Evolutionary conservation across 2,113 vertebrate genomes (phyloP).

Genomic region (Ceyx margarethae): DNA sequence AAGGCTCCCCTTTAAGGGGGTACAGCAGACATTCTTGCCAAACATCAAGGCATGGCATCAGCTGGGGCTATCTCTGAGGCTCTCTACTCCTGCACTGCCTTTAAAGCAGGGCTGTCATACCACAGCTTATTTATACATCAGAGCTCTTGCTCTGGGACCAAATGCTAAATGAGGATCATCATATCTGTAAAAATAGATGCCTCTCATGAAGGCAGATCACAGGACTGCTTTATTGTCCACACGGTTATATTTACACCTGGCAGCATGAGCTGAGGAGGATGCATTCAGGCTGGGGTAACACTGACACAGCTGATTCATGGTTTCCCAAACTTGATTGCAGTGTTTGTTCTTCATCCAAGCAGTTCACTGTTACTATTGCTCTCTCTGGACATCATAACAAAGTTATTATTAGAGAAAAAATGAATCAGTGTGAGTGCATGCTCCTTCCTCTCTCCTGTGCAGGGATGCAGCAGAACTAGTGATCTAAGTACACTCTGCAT

Average conservation of each 20-base stretch:
- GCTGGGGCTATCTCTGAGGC: not conserved
- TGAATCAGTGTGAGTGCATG: not conserved
- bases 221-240: not conserved
- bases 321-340: conserved; percentile 1
- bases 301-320: conserved; percentile 47
- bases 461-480: not conserved
- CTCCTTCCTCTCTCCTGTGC: not conserved
- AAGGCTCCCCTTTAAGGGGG: not conserved
- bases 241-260: conserved; percentile 43
- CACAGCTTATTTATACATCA: not conserved
- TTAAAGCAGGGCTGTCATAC: not conserved
- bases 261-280: conserved; percentile 18
- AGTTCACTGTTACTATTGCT: conserved; percentile 12
- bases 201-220: not conserved
- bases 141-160: not conserved
- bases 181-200: conserved; percentile 41
- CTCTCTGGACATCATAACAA: conserved; percentile 33
- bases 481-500: not conserved
- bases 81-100: not conserved
- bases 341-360: conserved; percentile 40
- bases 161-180: conserved; percentile 8
- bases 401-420: conserved; percentile 28
- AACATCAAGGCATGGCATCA: not conserved
- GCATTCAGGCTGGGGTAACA: conserved; percentile 15
- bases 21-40: not conserved